A percentile compares a stretch with the other conserved stretches of the same genome.
phyloP scores from a whole-genome alignment of 1,140 invertebrate genomes.

The Caenorhabditis tropicalis region DNA sequence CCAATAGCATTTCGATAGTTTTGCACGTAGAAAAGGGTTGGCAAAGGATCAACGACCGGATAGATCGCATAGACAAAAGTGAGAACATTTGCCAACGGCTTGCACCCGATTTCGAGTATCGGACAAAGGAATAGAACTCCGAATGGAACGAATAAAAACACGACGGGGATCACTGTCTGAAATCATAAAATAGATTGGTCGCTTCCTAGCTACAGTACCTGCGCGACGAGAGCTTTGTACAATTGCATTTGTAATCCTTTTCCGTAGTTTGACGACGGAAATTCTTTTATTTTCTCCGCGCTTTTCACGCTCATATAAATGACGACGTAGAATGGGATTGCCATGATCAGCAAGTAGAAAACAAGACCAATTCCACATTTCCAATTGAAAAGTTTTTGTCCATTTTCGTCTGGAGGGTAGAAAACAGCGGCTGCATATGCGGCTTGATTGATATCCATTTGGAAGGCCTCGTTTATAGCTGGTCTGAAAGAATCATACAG shows the following conservation, averaged over 20 bases:
- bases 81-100: neutral
- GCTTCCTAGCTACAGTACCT: neutral
- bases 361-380: neutral
- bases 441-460: constrained; percentile 1
- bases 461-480: neutral
- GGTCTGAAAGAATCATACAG: neutral
- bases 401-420: neutral
- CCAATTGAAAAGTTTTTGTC: neutral
- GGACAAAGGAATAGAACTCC: neutral
- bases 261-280: neutral
- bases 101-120: neutral
- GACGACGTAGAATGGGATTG: neutral
- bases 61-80: constrained; percentile 24
- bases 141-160: constrained; percentile 3
- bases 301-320: neutral
- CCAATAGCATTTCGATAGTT: neutral
- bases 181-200: neutral
- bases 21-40: neutral
- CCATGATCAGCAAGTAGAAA: neutral
- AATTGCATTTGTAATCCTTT: constrained; percentile 12
- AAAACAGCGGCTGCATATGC: neutral
- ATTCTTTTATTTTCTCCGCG: neutral
- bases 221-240: neutral
- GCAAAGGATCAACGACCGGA: neutral
- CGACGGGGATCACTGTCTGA: neutral